Percentiles rank a stretch among this genome's conserved stretches.
Evolutionary conservation across 2,888 invertebrate genomes (phyloP).

Genomic region (Xestia c-nigrum): DNA sequence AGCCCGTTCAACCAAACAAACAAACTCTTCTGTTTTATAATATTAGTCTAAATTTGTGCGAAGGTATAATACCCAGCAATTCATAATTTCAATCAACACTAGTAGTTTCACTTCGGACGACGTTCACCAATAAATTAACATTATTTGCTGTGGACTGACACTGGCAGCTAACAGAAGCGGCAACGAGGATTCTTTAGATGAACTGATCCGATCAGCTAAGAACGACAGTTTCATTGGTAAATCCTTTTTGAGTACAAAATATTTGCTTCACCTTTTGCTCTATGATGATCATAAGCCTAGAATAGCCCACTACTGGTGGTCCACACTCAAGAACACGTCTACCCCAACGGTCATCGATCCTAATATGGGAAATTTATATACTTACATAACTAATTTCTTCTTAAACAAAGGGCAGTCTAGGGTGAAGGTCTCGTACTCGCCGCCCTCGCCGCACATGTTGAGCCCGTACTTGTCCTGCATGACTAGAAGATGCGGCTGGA

Average conservation of each 20-base stretch:
- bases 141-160: neutral
- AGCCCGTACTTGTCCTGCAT: slow-evolving; percentile 98
- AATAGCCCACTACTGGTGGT: too few species aligned
- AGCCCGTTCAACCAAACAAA: too few species aligned
- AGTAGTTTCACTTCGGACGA: too few species aligned
- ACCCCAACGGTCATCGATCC: too few species aligned
- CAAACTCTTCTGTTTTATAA: too few species aligned
- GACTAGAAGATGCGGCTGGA: slow-evolving; percentile 96
- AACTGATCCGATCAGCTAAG: neutral
- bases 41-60: too few species aligned
- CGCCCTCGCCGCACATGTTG: slow-evolving; percentile 99
- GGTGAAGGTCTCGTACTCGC: slow-evolving; percentile 99
- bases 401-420: slow-evolving; percentile 99
- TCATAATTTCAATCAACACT: too few species aligned
- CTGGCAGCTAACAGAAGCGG: neutral
- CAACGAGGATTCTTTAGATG: neutral
- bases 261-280: neutral
- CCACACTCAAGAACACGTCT: too few species aligned
- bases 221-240: neutral
- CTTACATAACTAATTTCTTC: slow-evolving; percentile 97
- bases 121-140: too few species aligned
- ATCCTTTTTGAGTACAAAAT: neutral
- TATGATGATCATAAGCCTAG: neutral
- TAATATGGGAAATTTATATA: neutral
- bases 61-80: too few species aligned